Evolutionary conservation across 2,888 invertebrate species (phyloP).

Genomic region (Dasysyrphus tricinctus): DNA sequence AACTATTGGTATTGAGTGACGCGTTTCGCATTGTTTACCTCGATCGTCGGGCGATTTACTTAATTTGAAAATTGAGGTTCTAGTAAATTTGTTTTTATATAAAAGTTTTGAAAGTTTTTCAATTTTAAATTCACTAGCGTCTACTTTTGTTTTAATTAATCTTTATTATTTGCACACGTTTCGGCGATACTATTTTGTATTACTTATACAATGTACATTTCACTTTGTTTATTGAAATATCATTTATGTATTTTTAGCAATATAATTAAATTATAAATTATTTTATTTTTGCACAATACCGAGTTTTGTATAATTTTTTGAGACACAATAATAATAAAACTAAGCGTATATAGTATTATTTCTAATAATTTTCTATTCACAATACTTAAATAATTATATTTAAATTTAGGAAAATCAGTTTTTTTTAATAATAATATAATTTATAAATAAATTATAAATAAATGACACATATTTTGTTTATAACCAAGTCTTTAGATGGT

Average conservation of each 20-base stretch:
- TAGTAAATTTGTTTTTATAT: too few relatives aligned
- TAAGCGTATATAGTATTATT: slow-evolving; percentile 20
- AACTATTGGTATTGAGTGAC: too few relatives aligned
- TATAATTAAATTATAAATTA: slow-evolving; percentile 33
- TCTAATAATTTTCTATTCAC: slow-evolving; percentile 50
- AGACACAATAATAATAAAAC: slow-evolving; percentile 32
- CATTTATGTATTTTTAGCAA: slow-evolving; percentile 28
- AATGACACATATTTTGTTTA: slow-evolving; percentile 34
- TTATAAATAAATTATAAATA: slow-evolving; percentile 18
- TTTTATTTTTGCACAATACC: slow-evolving; percentile 58
- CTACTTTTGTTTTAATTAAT: too few relatives aligned
- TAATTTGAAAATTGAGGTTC: too few relatives aligned
- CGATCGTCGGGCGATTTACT: too few relatives aligned
- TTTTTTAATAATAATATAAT: background rate
- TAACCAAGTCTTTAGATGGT: background rate
- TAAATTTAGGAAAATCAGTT: slow-evolving; percentile 45
- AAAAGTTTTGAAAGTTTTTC: too few relatives aligned
- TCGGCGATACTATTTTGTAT: background rate
- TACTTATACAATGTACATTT: background rate
- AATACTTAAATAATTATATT: slow-evolving; percentile 62
- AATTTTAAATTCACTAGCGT: too few relatives aligned
- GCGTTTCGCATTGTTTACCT: too few relatives aligned
- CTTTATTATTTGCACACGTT: too few relatives aligned
- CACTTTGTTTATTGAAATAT: slow-evolving; percentile 65
- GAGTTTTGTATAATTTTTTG: slow-evolving; percentile 23